phyloP scores from a whole-genome alignment of 2,113 vertebrate genomes.

The Etia nguti region DNA sequence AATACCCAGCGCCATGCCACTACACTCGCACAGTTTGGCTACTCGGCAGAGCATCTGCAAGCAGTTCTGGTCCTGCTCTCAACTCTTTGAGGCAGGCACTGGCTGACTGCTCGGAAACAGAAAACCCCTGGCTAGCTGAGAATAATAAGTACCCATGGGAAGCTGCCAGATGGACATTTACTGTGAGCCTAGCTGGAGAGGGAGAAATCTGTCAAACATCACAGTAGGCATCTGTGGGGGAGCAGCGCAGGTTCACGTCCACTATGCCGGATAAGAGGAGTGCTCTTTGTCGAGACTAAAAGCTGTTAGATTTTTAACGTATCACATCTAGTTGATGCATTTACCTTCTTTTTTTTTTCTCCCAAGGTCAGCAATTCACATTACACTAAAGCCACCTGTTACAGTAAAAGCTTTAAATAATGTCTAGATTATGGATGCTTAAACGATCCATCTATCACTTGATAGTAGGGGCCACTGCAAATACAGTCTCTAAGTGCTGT shows the following conservation, averaged over 20 bases:
- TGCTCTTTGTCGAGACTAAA: conserved; percentile 49
- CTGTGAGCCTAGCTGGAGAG: conserved; percentile 69
- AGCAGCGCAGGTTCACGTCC: conserved; percentile 58
- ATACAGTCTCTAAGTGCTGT: not conserved
- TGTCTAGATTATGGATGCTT: conserved; percentile 5
- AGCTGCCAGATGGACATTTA: conserved; percentile 77
- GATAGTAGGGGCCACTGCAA: not conserved
- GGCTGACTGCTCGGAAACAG: conserved; percentile 58
- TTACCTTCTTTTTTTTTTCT: not conserved
- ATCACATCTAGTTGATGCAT: conserved; percentile 20
- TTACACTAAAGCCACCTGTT: conserved; percentile 15
- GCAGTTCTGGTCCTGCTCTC: conserved; percentile 53
- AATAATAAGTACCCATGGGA: conserved; percentile 77
- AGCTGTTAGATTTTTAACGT: conserved; percentile 39
- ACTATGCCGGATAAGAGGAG: conserved; percentile 47
- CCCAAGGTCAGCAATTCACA: conserved; percentile 41
- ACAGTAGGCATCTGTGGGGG: conserved; percentile 67
- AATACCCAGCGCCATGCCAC: conserved; percentile 51
- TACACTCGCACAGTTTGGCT: conserved; percentile 25
- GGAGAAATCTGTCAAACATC: conserved; percentile 71
- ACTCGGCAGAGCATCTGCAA: conserved; percentile 49
- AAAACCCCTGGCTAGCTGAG: conserved; percentile 73
- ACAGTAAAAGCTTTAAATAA: conserved; percentile 19
- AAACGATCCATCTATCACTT: not conserved
- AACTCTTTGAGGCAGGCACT: conserved; percentile 44